Percentiles rank a stretch among this genome's conserved stretches.
Conservation (phyloP, 2,888 invertebrate species). For the Eristalis tenax region DNA sequence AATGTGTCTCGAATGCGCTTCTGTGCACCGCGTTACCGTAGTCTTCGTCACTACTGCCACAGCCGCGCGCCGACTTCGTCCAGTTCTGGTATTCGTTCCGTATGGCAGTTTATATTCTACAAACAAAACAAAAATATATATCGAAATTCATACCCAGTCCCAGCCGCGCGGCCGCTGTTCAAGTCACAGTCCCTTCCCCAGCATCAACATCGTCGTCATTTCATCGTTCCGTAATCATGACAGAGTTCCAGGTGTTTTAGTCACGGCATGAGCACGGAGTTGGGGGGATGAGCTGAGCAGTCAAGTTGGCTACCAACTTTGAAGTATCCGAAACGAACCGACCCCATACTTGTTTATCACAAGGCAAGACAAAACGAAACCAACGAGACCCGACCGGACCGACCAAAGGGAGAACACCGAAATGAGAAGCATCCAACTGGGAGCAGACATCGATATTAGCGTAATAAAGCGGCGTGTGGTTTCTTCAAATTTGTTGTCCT, state of each 20-base stretch:
- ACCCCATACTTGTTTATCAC: conserved; percentile 44
- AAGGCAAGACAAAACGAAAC: conserved; percentile 40
- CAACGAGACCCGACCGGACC: neutral
- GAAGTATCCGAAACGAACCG: conserved; percentile 48
- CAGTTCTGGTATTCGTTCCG: conserved; percentile 63
- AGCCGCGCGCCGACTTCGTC: conserved; percentile 21
- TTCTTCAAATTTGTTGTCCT: conserved; percentile 71
- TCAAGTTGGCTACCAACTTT: conserved; percentile 41
- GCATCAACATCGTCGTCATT: conserved; percentile 45
- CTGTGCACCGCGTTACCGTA: conserved; percentile 70
- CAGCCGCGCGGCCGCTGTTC: neutral
- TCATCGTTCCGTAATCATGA: conserved; percentile 71
- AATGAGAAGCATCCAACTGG: conserved; percentile 54
- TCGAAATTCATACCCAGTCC: neutral
- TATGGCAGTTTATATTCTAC: conserved; percentile 63
- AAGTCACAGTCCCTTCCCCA: neutral
- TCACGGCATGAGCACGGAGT: conserved; percentile 30
- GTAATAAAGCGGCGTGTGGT: conserved; percentile 72
- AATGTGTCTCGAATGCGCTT: conserved; percentile 73
- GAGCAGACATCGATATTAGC: conserved; percentile 71
- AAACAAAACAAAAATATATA: conserved; percentile 47
- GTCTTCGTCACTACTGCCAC: conserved; percentile 3
- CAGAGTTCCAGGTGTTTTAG: conserved; percentile 72
- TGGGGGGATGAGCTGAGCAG: conserved; percentile 24
- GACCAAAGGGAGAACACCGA: conserved; percentile 40